phyloP scores from a whole-genome alignment of 1,140 invertebrate genomes.

The Micrasema minimum region DNA sequence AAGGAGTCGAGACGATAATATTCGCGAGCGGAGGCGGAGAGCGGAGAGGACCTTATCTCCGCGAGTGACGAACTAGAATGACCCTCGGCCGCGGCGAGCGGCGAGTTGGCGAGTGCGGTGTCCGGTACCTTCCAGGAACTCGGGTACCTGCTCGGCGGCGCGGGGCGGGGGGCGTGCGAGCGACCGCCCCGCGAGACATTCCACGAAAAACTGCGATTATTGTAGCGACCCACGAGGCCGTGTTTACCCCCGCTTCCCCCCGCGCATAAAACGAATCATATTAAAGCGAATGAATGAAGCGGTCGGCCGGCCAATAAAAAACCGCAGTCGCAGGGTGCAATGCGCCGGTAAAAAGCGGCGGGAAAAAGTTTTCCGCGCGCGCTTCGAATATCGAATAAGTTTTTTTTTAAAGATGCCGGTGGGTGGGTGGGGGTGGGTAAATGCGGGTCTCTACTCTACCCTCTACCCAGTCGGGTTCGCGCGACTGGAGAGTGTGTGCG shows the following conservation, averaged over 20 bases:
- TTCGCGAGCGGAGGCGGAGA: neutral
- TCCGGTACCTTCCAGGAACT: neutral
- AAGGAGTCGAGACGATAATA: neutral
- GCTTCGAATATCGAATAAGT: conserved; percentile 12
- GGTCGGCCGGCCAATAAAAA: conserved; percentile 37
- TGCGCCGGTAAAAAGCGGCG: conserved; percentile 20
- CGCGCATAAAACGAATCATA: conserved; percentile 42
- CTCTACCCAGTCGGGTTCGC: too few species aligned
- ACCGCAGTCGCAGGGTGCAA: conserved; percentile 39
- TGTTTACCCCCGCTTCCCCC: conserved; percentile 31
- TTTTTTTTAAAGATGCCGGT: too few species aligned
- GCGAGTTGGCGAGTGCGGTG: conserved; percentile 7
- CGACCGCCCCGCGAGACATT: conserved; percentile 37
- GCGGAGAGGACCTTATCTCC: conserved; percentile 14
- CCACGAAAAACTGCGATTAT: conserved; percentile 45
- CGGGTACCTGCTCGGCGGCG: conserved; percentile 1
- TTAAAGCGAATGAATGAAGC: conserved; percentile 45
- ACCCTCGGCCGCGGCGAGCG: conserved; percentile 14
- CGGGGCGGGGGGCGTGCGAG: conserved; percentile 3
- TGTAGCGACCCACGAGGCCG: conserved; percentile 35
- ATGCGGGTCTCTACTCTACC: too few species aligned
- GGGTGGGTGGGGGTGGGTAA: too few species aligned
- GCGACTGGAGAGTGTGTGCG: too few species aligned
- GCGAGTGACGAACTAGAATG: conserved; percentile 14
- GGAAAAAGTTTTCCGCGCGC: conserved; percentile 31